A percentile compares a stretch with the other conserved stretches of the same genome.
Evolutionary conservation across 2,888 invertebrate species (phyloP).

Genomic region (Diachrysia chrysitis): DNA sequence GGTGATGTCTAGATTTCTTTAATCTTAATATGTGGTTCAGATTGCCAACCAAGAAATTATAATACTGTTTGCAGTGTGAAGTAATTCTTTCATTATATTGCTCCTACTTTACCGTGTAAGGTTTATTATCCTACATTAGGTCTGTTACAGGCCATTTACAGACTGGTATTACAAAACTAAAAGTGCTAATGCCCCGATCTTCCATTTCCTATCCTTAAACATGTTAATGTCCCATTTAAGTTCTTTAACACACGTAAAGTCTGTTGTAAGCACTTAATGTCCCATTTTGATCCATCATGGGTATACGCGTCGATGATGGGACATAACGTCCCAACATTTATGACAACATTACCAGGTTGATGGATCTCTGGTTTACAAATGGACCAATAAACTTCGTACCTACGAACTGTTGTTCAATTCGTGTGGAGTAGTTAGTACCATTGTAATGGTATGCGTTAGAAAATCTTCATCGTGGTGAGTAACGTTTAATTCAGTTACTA

Average conservation of each 20-base stretch:
- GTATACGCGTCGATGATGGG: slow-evolving; percentile 19
- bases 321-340: slow-evolving; percentile 31
- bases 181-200: neutral
- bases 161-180: too few relatives aligned
- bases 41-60: too few relatives aligned
- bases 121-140: too few relatives aligned
- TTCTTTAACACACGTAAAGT: slow-evolving; percentile 4
- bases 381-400: neutral
- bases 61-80: too few relatives aligned
- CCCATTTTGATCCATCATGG: slow-evolving; percentile 12
- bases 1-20: too few relatives aligned
- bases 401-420: neutral
- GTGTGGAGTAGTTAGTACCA: neutral
- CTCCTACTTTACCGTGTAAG: too few relatives aligned
- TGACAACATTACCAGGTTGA: slow-evolving; percentile 12
- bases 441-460: neutral
- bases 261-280: slow-evolving; percentile 18
- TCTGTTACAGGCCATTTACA: neutral
- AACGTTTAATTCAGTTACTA: neutral
- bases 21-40: too few relatives aligned
- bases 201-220: neutral
- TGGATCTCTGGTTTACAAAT: slow-evolving; percentile 24
- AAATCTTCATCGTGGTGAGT: neutral
- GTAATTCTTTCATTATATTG: too few relatives aligned
- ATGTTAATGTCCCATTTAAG: neutral